Percentiles rank a stretch among this genome's conserved stretches.
These are phyloP conservation scores for Eristalinus aeneus DNA, from an alignment of 2,888 invertebrate species.

Conservation along the genomic window DNA sequence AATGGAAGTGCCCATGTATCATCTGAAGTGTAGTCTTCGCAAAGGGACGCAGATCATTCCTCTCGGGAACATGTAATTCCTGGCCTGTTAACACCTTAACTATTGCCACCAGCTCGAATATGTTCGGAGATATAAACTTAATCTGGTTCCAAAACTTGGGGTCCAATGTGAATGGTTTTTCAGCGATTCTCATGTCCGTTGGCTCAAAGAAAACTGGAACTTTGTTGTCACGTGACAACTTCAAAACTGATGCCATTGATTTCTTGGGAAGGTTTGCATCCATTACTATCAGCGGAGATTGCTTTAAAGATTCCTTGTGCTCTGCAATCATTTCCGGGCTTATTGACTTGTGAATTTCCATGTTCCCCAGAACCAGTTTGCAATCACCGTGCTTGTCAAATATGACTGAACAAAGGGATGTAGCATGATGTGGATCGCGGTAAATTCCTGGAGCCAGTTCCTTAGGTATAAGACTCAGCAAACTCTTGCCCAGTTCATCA, in stretches of 20 bases:
- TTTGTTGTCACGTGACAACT: conserved; percentile 83
- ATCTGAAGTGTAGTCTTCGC: conserved; percentile 76
- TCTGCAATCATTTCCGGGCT: conserved; percentile 85
- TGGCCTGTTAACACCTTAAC: conserved; percentile 81
- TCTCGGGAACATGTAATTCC: conserved; percentile 8
- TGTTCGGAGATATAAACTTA: conserved; percentile 89
- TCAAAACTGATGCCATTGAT: conserved; percentile 85
- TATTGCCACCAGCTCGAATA: conserved; percentile 88
- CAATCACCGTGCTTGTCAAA: conserved; percentile 90
- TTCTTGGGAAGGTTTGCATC: conserved; percentile 91
- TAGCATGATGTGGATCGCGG: conserved; percentile 78
- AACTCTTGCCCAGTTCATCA: conserved; percentile 83
- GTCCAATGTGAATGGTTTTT: conserved; percentile 84
- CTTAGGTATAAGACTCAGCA: conserved; percentile 78
- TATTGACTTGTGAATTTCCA: conserved; percentile 89
- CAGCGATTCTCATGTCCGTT: conserved; percentile 89
- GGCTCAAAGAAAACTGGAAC: conserved; percentile 96
- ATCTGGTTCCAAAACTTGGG: conserved; percentile 75
- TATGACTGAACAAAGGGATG: conserved; percentile 89
- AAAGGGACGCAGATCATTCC: conserved; percentile 14
- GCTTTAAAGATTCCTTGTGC: conserved; percentile 83
- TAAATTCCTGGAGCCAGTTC: conserved; percentile 76
- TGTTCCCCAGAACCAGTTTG: conserved; percentile 90
- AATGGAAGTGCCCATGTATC: conserved; percentile 82
- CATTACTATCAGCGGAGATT: conserved; percentile 88